Percentiles rank a stretch among this genome's conserved stretches.
phyloP scores from a whole-genome alignment of 2,113 vertebrate species.

The Tiliqua scincoides region DNA sequence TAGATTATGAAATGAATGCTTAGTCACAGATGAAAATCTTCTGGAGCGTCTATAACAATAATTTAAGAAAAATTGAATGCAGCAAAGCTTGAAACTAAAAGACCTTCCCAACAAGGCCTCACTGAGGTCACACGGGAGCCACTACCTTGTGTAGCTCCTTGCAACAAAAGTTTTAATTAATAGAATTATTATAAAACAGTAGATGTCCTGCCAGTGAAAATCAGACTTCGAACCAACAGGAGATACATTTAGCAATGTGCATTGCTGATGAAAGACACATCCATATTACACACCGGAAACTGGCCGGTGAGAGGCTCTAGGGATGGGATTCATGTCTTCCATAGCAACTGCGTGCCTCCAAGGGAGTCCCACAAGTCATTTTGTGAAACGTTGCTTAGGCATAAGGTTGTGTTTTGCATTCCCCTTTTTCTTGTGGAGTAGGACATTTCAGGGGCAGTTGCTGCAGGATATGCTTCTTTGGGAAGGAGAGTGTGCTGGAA shows the following conservation, averaged over 20 bases:
- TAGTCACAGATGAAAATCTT: conserved; percentile 27
- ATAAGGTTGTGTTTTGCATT: neutral
- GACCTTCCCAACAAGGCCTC: conserved; percentile 20
- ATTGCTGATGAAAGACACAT: neutral
- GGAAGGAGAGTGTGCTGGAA: neutral
- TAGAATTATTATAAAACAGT: no score
- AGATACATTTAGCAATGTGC: neutral
- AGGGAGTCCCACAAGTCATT: neutral
- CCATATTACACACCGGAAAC: neutral
- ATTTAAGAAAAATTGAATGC: neutral
- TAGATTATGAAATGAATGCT: no score
- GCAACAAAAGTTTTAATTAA: no score
- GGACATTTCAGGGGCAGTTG: neutral
- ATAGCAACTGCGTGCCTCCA: no score
- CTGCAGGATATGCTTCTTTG: neutral
- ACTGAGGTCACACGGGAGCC: no score
- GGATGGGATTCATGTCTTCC: neutral
- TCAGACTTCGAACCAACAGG: neutral
- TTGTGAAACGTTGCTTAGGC: neutral
- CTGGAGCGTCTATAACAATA: conserved; percentile 32
- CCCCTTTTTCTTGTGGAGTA: neutral
- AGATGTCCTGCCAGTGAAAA: neutral
- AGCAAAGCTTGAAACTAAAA: conserved; percentile 38
- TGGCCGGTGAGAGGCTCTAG: neutral
- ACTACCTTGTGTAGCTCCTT: no score